phyloP scores from a whole-genome alignment of 1,140 invertebrate genomes.

The Megalonaias nervosa region DNA sequence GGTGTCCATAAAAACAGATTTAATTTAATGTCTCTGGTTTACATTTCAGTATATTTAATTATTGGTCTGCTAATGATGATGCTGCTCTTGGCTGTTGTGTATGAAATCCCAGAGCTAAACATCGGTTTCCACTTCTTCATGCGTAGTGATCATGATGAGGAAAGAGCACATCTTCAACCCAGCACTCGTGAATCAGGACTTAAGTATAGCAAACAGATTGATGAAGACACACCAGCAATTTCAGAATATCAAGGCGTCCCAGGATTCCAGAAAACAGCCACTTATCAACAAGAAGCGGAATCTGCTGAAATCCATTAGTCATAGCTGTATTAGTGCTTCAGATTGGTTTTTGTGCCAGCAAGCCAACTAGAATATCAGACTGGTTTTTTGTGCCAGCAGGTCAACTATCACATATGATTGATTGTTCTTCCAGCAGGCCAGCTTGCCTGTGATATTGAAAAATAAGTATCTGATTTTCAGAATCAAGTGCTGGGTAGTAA shows the following conservation, averaged over 20 bases:
- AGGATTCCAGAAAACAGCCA: slow-evolving; percentile 3
- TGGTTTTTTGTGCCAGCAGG: too few species aligned
- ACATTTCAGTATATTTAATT: slow-evolving; percentile 81
- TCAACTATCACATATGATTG: too few species aligned
- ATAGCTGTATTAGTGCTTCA: too few species aligned
- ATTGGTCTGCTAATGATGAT: slow-evolving; percentile 87
- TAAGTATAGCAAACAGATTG: slow-evolving; percentile 62
- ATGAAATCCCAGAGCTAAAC: slow-evolving; percentile 90
- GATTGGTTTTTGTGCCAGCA: too few species aligned
- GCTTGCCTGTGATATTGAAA: too few species aligned
- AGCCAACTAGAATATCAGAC: too few species aligned
- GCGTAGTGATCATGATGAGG: slow-evolving; percentile 77
- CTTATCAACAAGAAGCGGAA: too few species aligned
- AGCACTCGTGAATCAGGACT: slow-evolving; percentile 38
- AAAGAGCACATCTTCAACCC: slow-evolving; percentile 52
- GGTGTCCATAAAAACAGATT: neutral
- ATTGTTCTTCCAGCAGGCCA: too few species aligned
- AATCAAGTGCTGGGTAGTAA: too few species aligned
- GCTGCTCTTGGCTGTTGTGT: slow-evolving; percentile 85
- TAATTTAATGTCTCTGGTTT: slow-evolving; percentile 4
- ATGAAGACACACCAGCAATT: slow-evolving; percentile 41
- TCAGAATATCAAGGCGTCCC: slow-evolving; percentile 19
- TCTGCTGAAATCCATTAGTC: too few species aligned
- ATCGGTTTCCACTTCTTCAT: slow-evolving; percentile 83
- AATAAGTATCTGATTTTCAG: too few species aligned